These are phyloP conservation scores for Aphelenchoides avenae DNA, from an alignment of 1,140 invertebrate genomes.

Conservation along the genomic window DNA sequence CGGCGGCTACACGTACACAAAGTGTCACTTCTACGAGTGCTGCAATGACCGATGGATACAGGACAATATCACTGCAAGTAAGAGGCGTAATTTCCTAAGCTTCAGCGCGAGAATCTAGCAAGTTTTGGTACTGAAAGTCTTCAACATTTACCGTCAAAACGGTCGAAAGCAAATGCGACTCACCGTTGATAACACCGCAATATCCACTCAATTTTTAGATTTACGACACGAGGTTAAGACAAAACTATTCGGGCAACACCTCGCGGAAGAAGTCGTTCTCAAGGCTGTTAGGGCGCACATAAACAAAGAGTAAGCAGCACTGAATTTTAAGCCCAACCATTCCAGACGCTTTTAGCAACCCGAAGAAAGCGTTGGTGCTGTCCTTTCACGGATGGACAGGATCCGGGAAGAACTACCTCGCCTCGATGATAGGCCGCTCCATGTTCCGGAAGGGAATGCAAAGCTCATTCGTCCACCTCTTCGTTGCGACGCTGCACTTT, in stretches of 20 bases:
- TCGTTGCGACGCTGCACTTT: conserved; percentile 76
- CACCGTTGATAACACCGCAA: too few relatives aligned
- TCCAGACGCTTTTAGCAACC: conserved; percentile 30
- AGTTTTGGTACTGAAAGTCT: not conserved
- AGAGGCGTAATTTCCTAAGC: not conserved
- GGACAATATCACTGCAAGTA: conserved; percentile 28
- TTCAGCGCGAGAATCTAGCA: not conserved
- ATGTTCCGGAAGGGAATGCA: conserved; percentile 71
- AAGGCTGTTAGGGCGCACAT: conserved; percentile 58
- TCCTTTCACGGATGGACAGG: conserved; percentile 60
- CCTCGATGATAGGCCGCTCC: conserved; percentile 73
- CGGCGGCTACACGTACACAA: conserved; percentile 60
- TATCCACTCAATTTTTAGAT: too few relatives aligned
- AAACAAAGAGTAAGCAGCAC: conserved; percentile 35
- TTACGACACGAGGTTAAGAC: conserved; percentile 44
- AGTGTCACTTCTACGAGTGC: conserved; percentile 61
- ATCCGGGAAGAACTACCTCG: conserved; percentile 80
- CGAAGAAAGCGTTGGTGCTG: conserved; percentile 61
- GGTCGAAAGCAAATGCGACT: too few relatives aligned
- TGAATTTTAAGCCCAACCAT: conserved; percentile 6
- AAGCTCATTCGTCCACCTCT: conserved; percentile 76
- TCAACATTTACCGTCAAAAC: not conserved
- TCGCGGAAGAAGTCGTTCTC: conserved; percentile 56
- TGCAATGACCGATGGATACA: conserved; percentile 38
- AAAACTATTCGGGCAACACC: conserved; percentile 61